phyloP scores from a whole-genome alignment of 2,888 invertebrate genomes.

The Hirtodrosophila duncani region DNA sequence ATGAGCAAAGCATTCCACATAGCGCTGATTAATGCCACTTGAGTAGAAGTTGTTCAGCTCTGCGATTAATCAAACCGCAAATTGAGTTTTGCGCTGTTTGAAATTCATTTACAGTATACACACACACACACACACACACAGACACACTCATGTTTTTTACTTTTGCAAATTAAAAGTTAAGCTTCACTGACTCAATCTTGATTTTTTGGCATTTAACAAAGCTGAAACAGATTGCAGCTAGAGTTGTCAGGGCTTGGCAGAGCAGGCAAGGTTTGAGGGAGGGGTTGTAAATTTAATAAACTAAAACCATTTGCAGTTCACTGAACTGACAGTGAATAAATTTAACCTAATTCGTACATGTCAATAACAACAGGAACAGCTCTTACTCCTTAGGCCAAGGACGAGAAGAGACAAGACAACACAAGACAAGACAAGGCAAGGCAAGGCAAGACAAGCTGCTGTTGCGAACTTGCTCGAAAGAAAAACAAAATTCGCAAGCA shows the following conservation, averaged over 20 bases:
- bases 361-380: constrained; percentile 75
- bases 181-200: constrained; percentile 38
- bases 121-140: too few relatives aligned
- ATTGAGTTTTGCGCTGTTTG: constrained; percentile 42
- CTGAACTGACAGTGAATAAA: constrained; percentile 74
- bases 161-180: constrained; percentile 54
- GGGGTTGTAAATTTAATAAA: constrained; percentile 62
- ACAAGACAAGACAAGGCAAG: neutral
- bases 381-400: too few relatives aligned
- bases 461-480: constrained; percentile 6
- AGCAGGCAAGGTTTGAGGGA: neutral
- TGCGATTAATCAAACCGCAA: constrained; percentile 65
- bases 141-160: too few relatives aligned
- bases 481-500: too few relatives aligned
- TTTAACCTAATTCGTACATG: constrained; percentile 75
- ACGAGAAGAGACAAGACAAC: constrained; percentile 52
- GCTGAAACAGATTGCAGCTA: constrained; percentile 64
- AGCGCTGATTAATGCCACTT: constrained; percentile 64
- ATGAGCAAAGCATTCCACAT: constrained; percentile 61
- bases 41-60: constrained; percentile 21
- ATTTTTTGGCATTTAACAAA: constrained; percentile 63
- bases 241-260: too few relatives aligned
- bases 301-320: constrained; percentile 73
- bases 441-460: constrained; percentile 9
- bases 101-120: constrained; percentile 60